These are phyloP conservation scores for Tragelaphus oryx DNA, from an alignment of 2,797 vertebrate genomes.

Conservation along the genomic window DNA sequence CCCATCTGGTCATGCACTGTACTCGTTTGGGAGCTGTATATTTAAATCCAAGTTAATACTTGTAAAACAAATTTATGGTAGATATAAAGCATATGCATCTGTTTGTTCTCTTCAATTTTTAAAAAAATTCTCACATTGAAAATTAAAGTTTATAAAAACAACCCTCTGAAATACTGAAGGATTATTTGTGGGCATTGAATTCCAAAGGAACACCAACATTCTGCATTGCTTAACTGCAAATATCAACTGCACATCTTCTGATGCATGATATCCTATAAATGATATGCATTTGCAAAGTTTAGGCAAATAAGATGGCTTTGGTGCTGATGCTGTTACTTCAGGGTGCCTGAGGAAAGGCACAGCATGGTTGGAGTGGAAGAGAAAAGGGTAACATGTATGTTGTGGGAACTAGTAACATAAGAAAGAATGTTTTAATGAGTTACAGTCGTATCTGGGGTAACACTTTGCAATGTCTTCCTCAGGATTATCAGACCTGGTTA, in stretches of 20 bases:
- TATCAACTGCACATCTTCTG: neutral
- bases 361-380: neutral
- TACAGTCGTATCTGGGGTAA: neutral
- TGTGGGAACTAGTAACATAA: neutral
- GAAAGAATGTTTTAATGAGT: neutral
- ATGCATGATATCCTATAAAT: neutral
- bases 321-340: neutral
- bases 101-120: neutral
- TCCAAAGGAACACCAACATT: neutral
- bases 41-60: slow-evolving; percentile 11
- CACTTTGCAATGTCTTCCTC: slow-evolving; percentile 51
- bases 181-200: neutral
- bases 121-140: neutral
- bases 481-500: slow-evolving; percentile 98
- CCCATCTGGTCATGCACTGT: neutral
- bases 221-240: neutral
- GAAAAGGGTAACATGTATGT: neutral
- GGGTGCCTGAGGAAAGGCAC: neutral
- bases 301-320: neutral
- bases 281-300: neutral
- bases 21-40: neutral
- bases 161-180: neutral
- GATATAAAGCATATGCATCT: neutral
- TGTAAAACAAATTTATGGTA: neutral
- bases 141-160: slow-evolving; percentile 6